Percentiles rank a stretch among this genome's conserved stretches.
These are phyloP conservation scores for Anabacerthia variegaticeps DNA, from an alignment of 2,797 vertebrate species.

Conservation along the genomic window DNA sequence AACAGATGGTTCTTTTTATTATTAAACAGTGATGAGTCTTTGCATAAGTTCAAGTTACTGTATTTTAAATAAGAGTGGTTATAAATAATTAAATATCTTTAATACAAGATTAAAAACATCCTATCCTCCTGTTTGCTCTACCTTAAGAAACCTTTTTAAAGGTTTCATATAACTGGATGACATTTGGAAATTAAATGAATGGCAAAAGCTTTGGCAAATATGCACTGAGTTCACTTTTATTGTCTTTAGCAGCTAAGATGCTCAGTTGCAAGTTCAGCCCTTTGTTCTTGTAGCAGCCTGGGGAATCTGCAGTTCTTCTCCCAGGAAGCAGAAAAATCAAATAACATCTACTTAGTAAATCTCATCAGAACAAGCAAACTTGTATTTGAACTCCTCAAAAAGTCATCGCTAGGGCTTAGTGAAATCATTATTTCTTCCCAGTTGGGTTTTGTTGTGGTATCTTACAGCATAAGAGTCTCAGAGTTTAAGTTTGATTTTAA, in stretches of 20 bases:
- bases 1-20: conserved; percentile 45
- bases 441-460: not conserved
- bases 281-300: conserved; percentile 35
- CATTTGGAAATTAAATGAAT: conserved; percentile 75
- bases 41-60: conserved; percentile 22
- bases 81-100: conserved; percentile 54
- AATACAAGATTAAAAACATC: conserved; percentile 38
- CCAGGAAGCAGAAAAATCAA: conserved; percentile 68
- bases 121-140: conserved; percentile 46
- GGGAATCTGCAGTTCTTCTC: conserved; percentile 58
- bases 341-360: conserved; percentile 64
- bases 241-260: conserved; percentile 41
- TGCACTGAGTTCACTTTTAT: conserved; percentile 25
- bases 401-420: conserved; percentile 58
- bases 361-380: conserved; percentile 67
- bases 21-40: conserved; percentile 34
- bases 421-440: conserved; percentile 60
- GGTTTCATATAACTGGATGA: conserved; percentile 60
- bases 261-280: conserved; percentile 45
- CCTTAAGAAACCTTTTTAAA: conserved; percentile 51
- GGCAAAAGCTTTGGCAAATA: conserved; percentile 66
- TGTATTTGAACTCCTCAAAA: conserved; percentile 71
- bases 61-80: conserved; percentile 29
- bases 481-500: not conserved
- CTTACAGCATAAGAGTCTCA: not conserved